Percentiles rank a stretch among this genome's conserved stretches.
phyloP scores from a whole-genome alignment of 2,797 vertebrate genomes.

The Dermochelys coriacea region DNA sequence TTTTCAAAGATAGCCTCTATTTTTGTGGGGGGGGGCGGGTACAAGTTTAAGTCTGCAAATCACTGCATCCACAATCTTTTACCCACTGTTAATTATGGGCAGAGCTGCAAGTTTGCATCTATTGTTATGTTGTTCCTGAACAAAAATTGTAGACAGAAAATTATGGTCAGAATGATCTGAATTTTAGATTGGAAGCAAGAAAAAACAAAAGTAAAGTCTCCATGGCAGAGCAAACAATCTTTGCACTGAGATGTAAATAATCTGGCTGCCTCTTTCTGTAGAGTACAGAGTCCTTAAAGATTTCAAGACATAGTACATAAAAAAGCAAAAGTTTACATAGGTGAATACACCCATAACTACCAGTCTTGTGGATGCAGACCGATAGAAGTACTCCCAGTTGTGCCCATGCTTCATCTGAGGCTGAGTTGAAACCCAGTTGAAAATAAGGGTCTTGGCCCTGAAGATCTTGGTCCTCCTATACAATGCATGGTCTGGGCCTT shows the following conservation, averaged over 20 bases:
- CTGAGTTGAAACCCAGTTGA: neutral
- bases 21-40: neutral
- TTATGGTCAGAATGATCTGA: neutral
- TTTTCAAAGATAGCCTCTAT: neutral
- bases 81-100: rapidly evolving
- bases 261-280: neutral
- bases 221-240: neutral
- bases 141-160: neutral
- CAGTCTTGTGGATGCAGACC: neutral
- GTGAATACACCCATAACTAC: rapidly evolving
- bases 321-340: neutral
- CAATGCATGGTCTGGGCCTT: neutral
- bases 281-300: neutral
- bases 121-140: neutral
- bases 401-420: neutral
- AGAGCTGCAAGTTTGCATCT: neutral
- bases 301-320: neutral
- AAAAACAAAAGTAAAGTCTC: neutral
- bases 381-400: neutral
- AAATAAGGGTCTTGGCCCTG: neutral
- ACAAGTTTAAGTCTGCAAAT: neutral
- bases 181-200: neutral
- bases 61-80: neutral
- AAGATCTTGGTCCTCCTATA: neutral
- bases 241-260: neutral